These are phyloP conservation scores for Scartelaos histophorus DNA, from an alignment of 2,113 vertebrate species.

Conservation along the genomic window DNA sequence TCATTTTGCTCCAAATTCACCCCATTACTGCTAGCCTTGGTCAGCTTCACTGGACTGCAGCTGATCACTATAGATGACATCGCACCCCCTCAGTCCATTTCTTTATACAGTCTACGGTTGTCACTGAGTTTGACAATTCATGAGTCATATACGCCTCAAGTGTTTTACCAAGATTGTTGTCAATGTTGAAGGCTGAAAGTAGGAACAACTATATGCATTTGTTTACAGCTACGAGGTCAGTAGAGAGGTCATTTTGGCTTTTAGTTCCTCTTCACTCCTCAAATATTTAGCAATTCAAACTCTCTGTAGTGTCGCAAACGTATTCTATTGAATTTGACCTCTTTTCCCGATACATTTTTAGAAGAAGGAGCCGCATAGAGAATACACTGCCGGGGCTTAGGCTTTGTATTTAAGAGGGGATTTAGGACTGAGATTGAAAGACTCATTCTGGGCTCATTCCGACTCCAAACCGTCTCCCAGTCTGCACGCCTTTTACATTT, in stretches of 20 bases:
- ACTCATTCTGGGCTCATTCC: conserved; percentile 19
- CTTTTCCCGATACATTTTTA: conserved; percentile 20
- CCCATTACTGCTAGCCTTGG: too few species aligned
- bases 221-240: not conserved
- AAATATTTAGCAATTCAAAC: not conserved
- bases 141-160: not conserved
- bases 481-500: conserved; percentile 10
- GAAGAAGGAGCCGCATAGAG: conserved; percentile 16
- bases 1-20: too few species aligned
- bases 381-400: conserved; percentile 15
- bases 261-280: conserved; percentile 4
- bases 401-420: conserved; percentile 43
- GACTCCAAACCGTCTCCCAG: conserved; percentile 10
- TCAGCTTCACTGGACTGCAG: too few species aligned
- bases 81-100: too few species aligned
- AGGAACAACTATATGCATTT: not conserved
- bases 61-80: too few species aligned
- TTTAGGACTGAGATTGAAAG: conserved; percentile 35
- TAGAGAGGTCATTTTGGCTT: not conserved
- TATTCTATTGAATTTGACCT: conserved; percentile 16
- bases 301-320: conserved; percentile 1
- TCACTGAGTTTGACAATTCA: not conserved
- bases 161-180: not conserved
- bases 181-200: not conserved
- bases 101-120: not conserved